Evolutionary conservation across 2,113 vertebrate species (phyloP), one percentile per base, ranked within the genome.

Genomic region (human (Homo sapiens)): DNA sequence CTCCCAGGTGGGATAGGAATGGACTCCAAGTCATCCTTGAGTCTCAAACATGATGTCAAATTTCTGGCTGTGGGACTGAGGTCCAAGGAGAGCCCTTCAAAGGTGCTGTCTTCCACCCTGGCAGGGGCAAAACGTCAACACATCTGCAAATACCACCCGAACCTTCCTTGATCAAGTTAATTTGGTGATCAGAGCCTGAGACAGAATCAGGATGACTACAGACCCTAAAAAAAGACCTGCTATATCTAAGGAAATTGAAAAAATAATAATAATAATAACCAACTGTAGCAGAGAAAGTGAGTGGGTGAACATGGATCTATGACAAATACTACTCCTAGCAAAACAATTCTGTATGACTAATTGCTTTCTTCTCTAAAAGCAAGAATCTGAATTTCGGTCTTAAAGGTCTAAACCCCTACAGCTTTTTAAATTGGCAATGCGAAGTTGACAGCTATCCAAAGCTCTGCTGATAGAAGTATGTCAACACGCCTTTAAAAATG

Each of bases 281-380:
- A 96, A 92, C 92, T 73, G 64, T 22, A 84, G 82, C 79, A 80
- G 96, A 98, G 85, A 97, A 94, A 84, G 38, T 95, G 97, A 89
- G 98, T 97, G 97, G 97, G 98, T 96, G 98, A 97, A 94, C 96
- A 97, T 9, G 32, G 92, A 98, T 97, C 97, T 96, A 61, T 95
- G 98, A 98, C 98, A 98, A 98, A 97, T 79, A 98, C 94, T 95
- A 97, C 98, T 96, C 73, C 52, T 84, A 98, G 94, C 97, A 3
- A 30, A 98, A 98, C 94, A 96, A 91, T 96, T 98, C 94, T 82
- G 89, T 43, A 70, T 98, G 98, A 98, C 97, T 98, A 97, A 99
- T 96, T 97, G 85, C 90, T 82, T 89, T 95, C 95, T 93, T 96
- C 97, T 93, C 94, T 96, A 97, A 98, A 96, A 40, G n/a, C 86